Conservation (phyloP, 1,140 invertebrate genomes). For the Drosophila fuyamai region DNA sequence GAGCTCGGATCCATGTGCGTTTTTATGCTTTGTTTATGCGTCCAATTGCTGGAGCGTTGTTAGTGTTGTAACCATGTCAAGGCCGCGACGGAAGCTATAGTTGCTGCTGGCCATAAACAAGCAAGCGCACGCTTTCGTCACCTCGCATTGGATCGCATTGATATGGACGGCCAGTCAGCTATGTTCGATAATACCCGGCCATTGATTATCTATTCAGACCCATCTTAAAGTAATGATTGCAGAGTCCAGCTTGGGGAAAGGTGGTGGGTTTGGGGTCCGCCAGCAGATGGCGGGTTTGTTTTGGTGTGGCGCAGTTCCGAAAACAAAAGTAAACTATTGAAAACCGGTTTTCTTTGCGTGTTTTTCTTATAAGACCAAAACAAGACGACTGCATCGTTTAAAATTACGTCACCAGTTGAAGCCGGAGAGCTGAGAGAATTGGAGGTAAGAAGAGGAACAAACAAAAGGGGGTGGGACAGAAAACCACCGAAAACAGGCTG, state of each 20-base stretch:
- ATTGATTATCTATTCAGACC: conserved; percentile 11
- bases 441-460: neutral
- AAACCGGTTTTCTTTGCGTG: conserved; percentile 58
- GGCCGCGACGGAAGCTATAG: conserved; percentile 52
- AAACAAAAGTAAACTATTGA: conserved; percentile 47
- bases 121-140: conserved; percentile 27
- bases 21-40: conserved; percentile 34
- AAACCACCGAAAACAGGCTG: neutral
- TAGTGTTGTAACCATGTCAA: conserved; percentile 77
- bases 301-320: conserved; percentile 69
- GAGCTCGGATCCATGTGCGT: conserved; percentile 32
- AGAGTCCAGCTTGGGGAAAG: neutral
- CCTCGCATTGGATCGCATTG: conserved; percentile 33
- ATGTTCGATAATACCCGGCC: conserved; percentile 11
- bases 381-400: conserved; percentile 65
- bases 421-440: conserved; percentile 18
- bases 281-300: conserved; percentile 57
- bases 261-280: conserved; percentile 14
- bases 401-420: conserved; percentile 66
- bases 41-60: conserved; percentile 35
- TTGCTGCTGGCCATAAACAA: conserved; percentile 43
- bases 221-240: conserved; percentile 14
- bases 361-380: conserved; percentile 75
- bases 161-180: conserved; percentile 46
- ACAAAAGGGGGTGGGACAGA: conserved; percentile 6